A percentile compares a stretch with the other conserved stretches of the same genome.
Evolutionary conservation across 2,888 invertebrate species (phyloP).

Genomic region (Megalurothrips usitatus): DNA sequence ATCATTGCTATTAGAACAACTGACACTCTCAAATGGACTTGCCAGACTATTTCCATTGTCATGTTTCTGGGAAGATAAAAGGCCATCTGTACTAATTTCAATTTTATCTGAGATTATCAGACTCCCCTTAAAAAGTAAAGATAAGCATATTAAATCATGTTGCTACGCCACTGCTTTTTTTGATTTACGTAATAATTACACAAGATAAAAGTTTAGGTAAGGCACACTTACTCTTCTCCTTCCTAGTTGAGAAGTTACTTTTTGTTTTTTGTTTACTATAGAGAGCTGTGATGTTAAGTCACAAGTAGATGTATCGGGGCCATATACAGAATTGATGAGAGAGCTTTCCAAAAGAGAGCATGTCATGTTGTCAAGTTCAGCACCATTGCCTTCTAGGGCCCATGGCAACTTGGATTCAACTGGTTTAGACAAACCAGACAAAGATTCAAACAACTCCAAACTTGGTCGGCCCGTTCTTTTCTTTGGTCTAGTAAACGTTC

Average conservation of each 20-base stretch:
- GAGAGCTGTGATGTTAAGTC: neutral
- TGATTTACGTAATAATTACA: too few relatives aligned
- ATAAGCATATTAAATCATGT: too few relatives aligned
- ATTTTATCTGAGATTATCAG: neutral
- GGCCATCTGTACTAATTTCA: neutral
- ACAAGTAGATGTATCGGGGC: neutral
- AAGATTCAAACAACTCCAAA: neutral
- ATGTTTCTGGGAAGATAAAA: neutral
- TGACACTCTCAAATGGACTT: neutral
- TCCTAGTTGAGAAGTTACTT: neutral
- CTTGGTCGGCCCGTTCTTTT: neutral
- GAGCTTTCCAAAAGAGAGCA: neutral
- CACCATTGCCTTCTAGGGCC: neutral
- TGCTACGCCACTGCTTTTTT: too few relatives aligned
- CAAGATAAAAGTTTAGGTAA: neutral
- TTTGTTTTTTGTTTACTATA: conserved; percentile 4
- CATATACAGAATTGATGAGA: neutral
- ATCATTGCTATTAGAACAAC: neutral
- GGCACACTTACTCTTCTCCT: neutral
- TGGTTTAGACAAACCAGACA: neutral
- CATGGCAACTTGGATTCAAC: neutral
- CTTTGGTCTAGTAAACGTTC: neutral
- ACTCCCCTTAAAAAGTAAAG: neutral
- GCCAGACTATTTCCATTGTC: neutral
- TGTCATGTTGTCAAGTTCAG: neutral